phyloP scores from a whole-genome alignment of 2,888 invertebrate species.

The Copidosoma aretas region DNA sequence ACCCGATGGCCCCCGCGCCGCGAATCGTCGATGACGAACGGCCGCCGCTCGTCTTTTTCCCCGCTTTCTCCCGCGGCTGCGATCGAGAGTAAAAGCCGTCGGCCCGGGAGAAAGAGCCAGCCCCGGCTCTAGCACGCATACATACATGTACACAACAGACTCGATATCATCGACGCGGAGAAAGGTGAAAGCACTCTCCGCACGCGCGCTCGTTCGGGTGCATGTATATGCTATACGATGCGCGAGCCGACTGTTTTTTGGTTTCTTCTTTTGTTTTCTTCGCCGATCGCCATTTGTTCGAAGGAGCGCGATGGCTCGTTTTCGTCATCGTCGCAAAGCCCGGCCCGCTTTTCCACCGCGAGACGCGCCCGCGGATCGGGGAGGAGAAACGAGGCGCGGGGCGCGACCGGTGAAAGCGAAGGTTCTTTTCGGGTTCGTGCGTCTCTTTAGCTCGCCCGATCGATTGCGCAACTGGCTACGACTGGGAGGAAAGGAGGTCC shows the following conservation, averaged over 20 bases:
- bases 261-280: neutral
- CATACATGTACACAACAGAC: conserved; percentile 40
- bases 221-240: too few species aligned
- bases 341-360: neutral
- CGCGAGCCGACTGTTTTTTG: neutral
- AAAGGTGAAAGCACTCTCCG: conserved; percentile 59
- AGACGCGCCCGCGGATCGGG: neutral
- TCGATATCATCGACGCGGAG: conserved; percentile 52
- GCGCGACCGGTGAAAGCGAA: conserved; percentile 31
- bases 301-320: too few species aligned
- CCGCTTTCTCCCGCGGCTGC: conserved; percentile 50
- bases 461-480: too few species aligned
- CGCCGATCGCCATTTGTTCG: neutral
- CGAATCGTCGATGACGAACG: neutral
- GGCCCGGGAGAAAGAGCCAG: conserved; percentile 38
- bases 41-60: conserved; percentile 16
- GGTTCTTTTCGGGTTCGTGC: conserved; percentile 9
- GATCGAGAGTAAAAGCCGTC: conserved; percentile 61
- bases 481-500: too few species aligned
- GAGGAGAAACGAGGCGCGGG: neutral
- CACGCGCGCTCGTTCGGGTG: neutral
- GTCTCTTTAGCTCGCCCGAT: too few species aligned
- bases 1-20: neutral
- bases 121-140: neutral
- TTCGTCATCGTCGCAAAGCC: too few species aligned